Base-by-base conservation (phyloP, 2,797 vertebrate genomes). In the Nyctalus aviator region DNA sequence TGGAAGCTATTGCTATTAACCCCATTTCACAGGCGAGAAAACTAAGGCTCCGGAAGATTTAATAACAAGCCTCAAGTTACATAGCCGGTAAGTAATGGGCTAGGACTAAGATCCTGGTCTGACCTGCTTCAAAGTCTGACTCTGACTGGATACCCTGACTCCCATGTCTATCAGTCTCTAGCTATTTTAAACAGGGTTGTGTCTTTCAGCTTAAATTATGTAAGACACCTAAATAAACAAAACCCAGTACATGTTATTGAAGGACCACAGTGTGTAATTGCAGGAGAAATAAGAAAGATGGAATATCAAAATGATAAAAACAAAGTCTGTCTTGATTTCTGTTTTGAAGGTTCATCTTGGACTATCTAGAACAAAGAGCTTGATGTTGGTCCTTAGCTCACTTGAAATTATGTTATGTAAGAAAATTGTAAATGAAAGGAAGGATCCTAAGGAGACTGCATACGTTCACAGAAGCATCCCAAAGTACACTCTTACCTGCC, bases 171-270 rank as follows among this genome's bases (percentile, higher is more conserved):
- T 89, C 64, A 71, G 25, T 17, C 30, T 82, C 30, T 73, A 48
- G 57, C 53, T n/a, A 10, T 75, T 88, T 96, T 86, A 81, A 87
- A 84, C 10, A 71, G 48, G 41, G 57, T 92, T 89, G 17, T 48
- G 5, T 69, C 27, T 78, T 93, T 87, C 37, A 25, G 27, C 68
- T 87, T 86, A 91, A 75, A 68, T 71, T 86, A 41, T 48, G 18
- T 75, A 82, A 86, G n/a, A 32, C 41, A 73, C 9, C 78, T 30
- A 87, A 93, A 50, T 23, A 82, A 76, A 25, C 30, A 25, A 55
- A 92, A 62, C 35, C 71, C 27, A 35, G 9, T 32, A 64, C 64
- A 35, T 88, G 37, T 55, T 76, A 88, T 77, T 69, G 21, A 87
- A 93, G 68, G 94, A 18, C 32, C 55, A 46, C 2, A 21, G 13